These are phyloP conservation scores for Macrosiphum euphorbiae DNA, from an alignment of 2,888 invertebrate species.

Conservation along the genomic window DNA sequence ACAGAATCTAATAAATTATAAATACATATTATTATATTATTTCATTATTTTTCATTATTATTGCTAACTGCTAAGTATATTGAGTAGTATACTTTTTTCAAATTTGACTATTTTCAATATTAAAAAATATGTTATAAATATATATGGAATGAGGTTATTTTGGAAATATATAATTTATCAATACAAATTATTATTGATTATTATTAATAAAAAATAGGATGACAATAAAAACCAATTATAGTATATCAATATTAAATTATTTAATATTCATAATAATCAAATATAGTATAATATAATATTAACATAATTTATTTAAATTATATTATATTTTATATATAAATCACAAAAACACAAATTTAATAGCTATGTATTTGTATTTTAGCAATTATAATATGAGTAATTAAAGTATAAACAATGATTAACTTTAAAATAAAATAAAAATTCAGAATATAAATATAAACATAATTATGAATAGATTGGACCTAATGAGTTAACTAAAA, in stretches of 20 bases:
- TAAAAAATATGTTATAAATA: background rate
- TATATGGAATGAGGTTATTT: background rate
- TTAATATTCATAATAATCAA: slow-evolving; percentile 44
- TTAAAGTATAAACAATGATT: slow-evolving; percentile 53
- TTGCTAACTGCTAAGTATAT: too few relatives aligned
- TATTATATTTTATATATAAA: slow-evolving; percentile 36
- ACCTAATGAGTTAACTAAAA: slow-evolving; percentile 39
- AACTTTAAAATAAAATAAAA: slow-evolving; percentile 62
- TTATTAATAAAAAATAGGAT: background rate
- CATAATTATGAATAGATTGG: slow-evolving; percentile 48
- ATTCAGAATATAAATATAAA: slow-evolving; percentile 53
- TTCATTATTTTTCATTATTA: too few relatives aligned
- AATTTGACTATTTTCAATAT: background rate
- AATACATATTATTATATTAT: too few relatives aligned
- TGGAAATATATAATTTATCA: background rate
- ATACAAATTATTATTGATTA: background rate
- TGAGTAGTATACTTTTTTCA: too few relatives aligned
- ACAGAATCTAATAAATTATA: too few relatives aligned
- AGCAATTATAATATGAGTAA: slow-evolving; percentile 25
- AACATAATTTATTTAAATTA: slow-evolving; percentile 30
- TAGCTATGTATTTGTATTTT: slow-evolving; percentile 32
- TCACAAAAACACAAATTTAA: slow-evolving; percentile 38
- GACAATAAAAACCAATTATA: slow-evolving; percentile 7
- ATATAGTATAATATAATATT: slow-evolving; percentile 1
- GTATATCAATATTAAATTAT: slow-evolving; percentile 18